Conservation (phyloP, 2,113 vertebrate species). For the Mellivora capensis region DNA sequence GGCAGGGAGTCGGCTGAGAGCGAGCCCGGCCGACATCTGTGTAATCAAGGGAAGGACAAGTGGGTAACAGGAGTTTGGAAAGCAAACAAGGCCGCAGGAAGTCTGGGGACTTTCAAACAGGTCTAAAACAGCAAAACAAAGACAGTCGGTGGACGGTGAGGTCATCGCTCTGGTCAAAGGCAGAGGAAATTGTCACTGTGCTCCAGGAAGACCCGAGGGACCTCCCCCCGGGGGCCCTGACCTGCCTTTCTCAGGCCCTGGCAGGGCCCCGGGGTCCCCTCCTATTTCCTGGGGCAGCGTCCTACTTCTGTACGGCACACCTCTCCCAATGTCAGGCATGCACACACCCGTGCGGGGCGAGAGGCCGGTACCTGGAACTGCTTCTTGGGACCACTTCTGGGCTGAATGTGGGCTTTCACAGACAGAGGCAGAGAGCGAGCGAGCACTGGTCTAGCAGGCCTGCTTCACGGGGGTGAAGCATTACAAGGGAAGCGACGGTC, state of each 20-base stretch:
- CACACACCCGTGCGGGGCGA: accelerated
- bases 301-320: neutral
- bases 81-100: neutral
- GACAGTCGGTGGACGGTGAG: neutral
- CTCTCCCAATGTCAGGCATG: neutral
- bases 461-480: neutral
- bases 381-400: neutral
- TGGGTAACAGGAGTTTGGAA: neutral
- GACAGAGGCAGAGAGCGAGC: neutral
- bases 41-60: neutral
- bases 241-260: neutral
- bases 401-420: neutral
- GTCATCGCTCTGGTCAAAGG: neutral
- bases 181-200: accelerated
- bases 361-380: too few relatives aligned
- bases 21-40: accelerated
- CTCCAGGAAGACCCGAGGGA: neutral
- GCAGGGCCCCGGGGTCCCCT: accelerated
- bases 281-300: neutral
- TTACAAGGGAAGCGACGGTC: too few relatives aligned
- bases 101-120: neutral
- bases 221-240: accelerated
- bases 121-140: neutral
- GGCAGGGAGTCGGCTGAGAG: neutral
- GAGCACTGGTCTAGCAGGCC: neutral